These are phyloP conservation scores for Amphiduros pacificus DNA, from an alignment of 2,888 invertebrate genomes.

Conservation along the genomic window DNA sequence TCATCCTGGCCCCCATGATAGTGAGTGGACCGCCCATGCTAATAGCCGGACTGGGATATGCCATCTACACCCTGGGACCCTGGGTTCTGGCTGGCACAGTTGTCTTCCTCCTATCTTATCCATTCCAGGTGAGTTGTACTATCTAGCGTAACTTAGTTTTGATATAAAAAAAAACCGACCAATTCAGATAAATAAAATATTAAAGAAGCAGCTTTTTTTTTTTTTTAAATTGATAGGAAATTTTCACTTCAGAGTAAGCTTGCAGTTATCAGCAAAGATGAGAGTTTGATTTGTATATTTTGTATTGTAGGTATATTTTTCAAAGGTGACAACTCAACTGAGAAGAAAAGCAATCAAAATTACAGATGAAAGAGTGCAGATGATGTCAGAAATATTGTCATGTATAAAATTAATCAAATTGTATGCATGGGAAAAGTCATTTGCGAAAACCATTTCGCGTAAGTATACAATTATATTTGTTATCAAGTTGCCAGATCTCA, in stretches of 20 bases:
- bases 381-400: slow-evolving; percentile 66
- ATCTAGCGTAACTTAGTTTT: too few species aligned
- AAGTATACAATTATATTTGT: too few species aligned
- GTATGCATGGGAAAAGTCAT: slow-evolving; percentile 69
- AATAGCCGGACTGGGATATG: slow-evolving; percentile 62
- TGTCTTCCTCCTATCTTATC: slow-evolving; percentile 63
- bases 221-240: too few species aligned
- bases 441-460: slow-evolving; percentile 59
- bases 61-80: slow-evolving; percentile 63
- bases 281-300: too few species aligned
- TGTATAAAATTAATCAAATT: slow-evolving; percentile 69
- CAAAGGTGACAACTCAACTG: slow-evolving; percentile 58
- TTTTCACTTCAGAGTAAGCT: too few species aligned
- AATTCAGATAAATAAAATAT: too few species aligned
- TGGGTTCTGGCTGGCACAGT: slow-evolving; percentile 64
- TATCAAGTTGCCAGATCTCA: too few species aligned
- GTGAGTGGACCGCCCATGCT: slow-evolving; percentile 62
- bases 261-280: too few species aligned
- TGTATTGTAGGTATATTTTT: slow-evolving; percentile 60
- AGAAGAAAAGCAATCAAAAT: slow-evolving; percentile 50
- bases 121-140: slow-evolving; percentile 65
- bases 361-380: slow-evolving; percentile 61
- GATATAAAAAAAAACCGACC: too few species aligned
- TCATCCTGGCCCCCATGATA: slow-evolving; percentile 46
- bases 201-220: too few species aligned